A percentile compares a stretch with the other conserved stretches of the same genome.
Conservation (phyloP, 2,113 vertebrate species). For the Oryzias javanicus region DNA sequence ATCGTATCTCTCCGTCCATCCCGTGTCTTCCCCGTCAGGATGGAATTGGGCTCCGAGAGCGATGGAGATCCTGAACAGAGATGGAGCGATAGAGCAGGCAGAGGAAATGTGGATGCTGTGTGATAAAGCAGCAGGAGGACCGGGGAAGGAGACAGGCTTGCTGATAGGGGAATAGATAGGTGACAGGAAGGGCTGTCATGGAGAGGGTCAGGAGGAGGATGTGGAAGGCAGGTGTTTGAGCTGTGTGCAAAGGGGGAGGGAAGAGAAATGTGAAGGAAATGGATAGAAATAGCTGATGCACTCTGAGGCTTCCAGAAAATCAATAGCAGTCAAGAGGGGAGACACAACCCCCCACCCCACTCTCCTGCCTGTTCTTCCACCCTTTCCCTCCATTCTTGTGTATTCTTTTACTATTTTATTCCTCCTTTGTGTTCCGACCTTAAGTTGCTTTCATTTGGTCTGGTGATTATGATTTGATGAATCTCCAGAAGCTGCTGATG, state of each 20-base stretch:
- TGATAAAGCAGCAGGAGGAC: constrained; percentile 55
- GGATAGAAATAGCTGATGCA: constrained; percentile 77
- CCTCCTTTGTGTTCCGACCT: too few relatives aligned
- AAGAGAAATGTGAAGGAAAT: constrained; percentile 68
- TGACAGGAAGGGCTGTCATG: constrained; percentile 58
- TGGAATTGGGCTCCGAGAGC: constrained; percentile 12
- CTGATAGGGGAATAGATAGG: constrained; percentile 62
- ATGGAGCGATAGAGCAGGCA: constrained; percentile 45
- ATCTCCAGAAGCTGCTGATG: too few relatives aligned
- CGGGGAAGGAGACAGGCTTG: constrained; percentile 52
- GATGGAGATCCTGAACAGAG: constrained; percentile 47
- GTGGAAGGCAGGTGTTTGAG: constrained; percentile 57
- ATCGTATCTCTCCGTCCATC: constrained; percentile 24
- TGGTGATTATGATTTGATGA: too few relatives aligned
- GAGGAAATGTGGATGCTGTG: constrained; percentile 55
- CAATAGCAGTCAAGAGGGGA: constrained; percentile 73
- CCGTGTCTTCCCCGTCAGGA: constrained; percentile 15
- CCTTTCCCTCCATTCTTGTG: constrained; percentile 1
- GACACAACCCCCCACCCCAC: constrained; percentile 62
- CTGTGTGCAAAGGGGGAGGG: constrained; percentile 32
- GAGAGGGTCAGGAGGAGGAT: constrained; percentile 54
- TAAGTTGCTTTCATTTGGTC: too few relatives aligned
- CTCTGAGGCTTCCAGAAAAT: constrained; percentile 75
- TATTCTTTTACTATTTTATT: too few relatives aligned
- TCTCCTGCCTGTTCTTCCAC: constrained; percentile 19